Percentiles rank a stretch among this genome's conserved stretches.
These are phyloP conservation scores for Datnioides undecimradiatus DNA, from an alignment of 2,113 vertebrate genomes.

Conservation along the genomic window DNA sequence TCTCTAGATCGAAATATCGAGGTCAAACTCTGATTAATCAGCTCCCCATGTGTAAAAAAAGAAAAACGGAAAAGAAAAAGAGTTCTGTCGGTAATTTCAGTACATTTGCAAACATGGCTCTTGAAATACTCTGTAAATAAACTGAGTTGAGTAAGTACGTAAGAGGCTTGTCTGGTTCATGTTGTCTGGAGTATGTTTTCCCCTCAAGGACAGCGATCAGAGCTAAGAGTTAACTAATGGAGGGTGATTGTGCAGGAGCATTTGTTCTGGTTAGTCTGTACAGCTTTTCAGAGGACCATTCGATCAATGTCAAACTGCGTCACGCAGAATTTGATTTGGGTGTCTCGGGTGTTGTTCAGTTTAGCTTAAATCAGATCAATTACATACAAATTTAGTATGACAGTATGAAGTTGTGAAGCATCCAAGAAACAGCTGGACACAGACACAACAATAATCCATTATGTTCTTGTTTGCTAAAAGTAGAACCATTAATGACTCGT, in stretches of 20 bases:
- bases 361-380: not conserved
- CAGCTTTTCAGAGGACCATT: not conserved
- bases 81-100: slow-evolving; percentile 67
- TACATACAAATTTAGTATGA: not conserved
- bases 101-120: slow-evolving; percentile 74
- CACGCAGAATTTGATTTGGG: not conserved
- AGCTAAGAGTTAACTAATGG: not conserved
- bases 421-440: not conserved
- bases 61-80: slow-evolving; percentile 12
- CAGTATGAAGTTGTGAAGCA: not conserved
- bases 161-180: slow-evolving; percentile 57
- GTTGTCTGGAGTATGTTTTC: slow-evolving; percentile 36
- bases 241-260: not conserved
- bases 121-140: slow-evolving; percentile 81
- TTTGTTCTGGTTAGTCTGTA: not conserved
- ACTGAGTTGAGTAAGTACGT: slow-evolving; percentile 77
- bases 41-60: slow-evolving; percentile 56
- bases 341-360: not conserved
- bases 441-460: too few relatives aligned
- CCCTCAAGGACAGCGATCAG: not conserved
- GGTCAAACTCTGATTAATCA: slow-evolving; percentile 58
- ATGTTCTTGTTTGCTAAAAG: not conserved
- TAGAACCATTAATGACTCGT: not conserved
- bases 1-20: slow-evolving; percentile 46
- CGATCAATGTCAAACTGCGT: not conserved